Base-by-base conservation (phyloP, 2,797 vertebrate genomes). In the Gymnopithys bicolor region DNA sequence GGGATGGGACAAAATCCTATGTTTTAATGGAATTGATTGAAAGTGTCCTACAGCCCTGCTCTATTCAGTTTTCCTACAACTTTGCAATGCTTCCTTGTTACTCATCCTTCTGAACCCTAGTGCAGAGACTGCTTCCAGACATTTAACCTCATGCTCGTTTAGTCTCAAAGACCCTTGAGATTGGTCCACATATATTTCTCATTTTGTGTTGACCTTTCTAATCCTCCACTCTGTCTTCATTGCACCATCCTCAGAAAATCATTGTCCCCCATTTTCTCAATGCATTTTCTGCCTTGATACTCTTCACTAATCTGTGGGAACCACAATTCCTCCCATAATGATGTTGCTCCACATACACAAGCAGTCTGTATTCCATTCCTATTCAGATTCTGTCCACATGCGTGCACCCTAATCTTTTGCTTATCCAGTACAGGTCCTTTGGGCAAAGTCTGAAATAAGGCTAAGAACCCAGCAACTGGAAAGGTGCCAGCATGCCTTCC, bases 341-440 rank as follows among this genome's bases (percentile, higher is more conserved):
- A 33, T 74, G 49, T 74, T 32, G 43, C 35, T 71, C 37, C 58
- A 87, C 69, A 63, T 32, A 67, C 30, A 67, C 63, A 56, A 56
- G 53, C 87, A 60, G 32, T 77, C 73, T 94, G 73, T 78, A 89
- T 93, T 93, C 78, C 46, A 74, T 59, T 75, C 60, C 45, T 39
- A 10, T 84, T 87, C 55, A 77, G 80, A 92, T 84, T 84, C 64
- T 74, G 70, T 77, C 86, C 77, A 84, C 63, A 70, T 92, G 52
- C 70, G 70, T 62, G 71, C 76, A 88, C 39, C 45, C 75, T 92
- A 93, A 94, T 91, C 81, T 92, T 88, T 95, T 78, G 75, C 87
- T 93, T 92, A 87, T 93, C 89, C 80, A 78, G 60, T 90, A 75
- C 71, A 87, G 32, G 58, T 75, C 73, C 68, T 94, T 83, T 67